Evolutionary conservation across 2,113 vertebrate species (phyloP).

Genomic region (Trematomus loennbergii): DNA sequence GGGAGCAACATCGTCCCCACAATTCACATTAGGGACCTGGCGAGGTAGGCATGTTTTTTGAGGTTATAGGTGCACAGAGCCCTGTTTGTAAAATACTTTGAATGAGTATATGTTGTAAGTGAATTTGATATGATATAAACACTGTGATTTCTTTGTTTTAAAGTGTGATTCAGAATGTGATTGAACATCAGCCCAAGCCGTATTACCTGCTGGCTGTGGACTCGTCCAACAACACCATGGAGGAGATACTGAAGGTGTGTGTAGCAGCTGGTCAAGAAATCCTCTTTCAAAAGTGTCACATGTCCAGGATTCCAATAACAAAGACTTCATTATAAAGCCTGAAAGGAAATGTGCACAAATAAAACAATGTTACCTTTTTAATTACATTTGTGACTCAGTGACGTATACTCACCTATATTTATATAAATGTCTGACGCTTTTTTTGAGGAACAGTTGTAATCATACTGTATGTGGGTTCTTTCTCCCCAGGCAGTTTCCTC

Average conservation of each 20-base stretch:
- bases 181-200: slow-evolving; percentile 83
- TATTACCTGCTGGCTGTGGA: slow-evolving; percentile 92
- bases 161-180: slow-evolving; percentile 91
- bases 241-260: slow-evolving; percentile 89
- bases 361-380: too few relatives aligned
- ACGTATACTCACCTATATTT: background rate
- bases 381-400: background rate
- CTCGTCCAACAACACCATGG: slow-evolving; percentile 83
- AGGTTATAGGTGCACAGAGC: background rate
- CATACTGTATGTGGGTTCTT: background rate
- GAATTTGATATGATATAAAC: background rate
- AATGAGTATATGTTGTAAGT: background rate
- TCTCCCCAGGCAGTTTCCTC: slow-evolving; percentile 85
- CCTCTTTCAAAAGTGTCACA: background rate
- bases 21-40: slow-evolving; percentile 92
- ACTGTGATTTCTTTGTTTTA: slow-evolving; percentile 12
- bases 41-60: slow-evolving; percentile 80
- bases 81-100: background rate
- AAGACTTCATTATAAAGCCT: too few relatives aligned
- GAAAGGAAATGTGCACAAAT: background rate
- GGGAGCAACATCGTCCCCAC: slow-evolving; percentile 89
- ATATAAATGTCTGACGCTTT: background rate
- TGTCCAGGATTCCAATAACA: background rate
- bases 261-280: background rate
- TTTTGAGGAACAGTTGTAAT: background rate